Evolutionary conservation across 1,140 invertebrate genomes (phyloP), one percentile per base, ranked within the genome.

Genomic region (Galleria mellonella): DNA sequence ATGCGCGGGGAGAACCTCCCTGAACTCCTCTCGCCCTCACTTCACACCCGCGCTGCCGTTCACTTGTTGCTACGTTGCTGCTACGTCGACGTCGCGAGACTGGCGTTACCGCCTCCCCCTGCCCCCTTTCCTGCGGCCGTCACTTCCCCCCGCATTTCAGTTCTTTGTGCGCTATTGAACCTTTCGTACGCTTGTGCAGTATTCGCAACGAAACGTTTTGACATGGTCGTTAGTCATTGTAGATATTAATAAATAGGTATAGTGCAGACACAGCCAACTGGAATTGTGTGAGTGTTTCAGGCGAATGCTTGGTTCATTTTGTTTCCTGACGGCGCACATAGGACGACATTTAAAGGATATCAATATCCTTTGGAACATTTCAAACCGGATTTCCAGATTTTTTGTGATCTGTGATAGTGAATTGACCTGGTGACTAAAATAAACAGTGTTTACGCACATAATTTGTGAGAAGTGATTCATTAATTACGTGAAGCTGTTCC

Each of bases 21-120:
- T 32, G 44, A 43, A 50, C 56, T 59, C 60, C 58, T 51, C 55
- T 39, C 44, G 49, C 47, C 39, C 55, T 43, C 39, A 15, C 53
- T 51, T 66, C 72, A 70, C 72, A 62, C 73, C 72, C 68, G 66
- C 64, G 62, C 55, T 57, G 67, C 70, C 76, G 73, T 79, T 83
- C 79, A 83, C 77, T 83, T 83, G 79, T 83, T 83, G 79, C 76
- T 83, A 81, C 74, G 74, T 74, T 72, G 69, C 52, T 70, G 66
- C 67, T 74, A 72, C 66, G 67, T 68, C 55, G 70, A 40, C 59
- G 63, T 62, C 53, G 70, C 67, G 71, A 79, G 70, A 68, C 70
- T 74, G 63, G 56, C 65, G 64, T 61, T 59, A 54, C 52, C 42
- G 40, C 51, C 51, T 49, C 63, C 62, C 72, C 59, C 50, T 51